These are phyloP conservation scores for Platalea minor DNA, from an alignment of 2,797 vertebrate species.

Conservation along the genomic window DNA sequence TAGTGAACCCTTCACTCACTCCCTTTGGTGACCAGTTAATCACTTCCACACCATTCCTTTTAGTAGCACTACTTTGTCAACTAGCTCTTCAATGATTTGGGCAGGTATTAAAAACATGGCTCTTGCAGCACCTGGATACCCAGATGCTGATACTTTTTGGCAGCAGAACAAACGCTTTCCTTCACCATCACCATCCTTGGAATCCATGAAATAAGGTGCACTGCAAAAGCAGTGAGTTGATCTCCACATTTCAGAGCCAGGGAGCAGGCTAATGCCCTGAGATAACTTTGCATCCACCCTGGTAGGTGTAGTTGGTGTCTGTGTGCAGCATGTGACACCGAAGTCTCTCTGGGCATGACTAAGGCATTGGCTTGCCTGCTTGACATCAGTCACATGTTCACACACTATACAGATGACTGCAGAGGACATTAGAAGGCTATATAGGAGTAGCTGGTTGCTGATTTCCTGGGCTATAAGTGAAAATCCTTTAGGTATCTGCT, in stretches of 20 bases:
- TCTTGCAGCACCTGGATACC: not conserved
- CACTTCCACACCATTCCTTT: not conserved
- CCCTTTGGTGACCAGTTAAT: not conserved
- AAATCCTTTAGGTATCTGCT: not conserved
- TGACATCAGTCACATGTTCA: not conserved
- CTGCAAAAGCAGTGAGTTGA: not conserved
- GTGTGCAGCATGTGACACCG: fast-evolving
- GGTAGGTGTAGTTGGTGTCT: not conserved
- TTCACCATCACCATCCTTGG: not conserved
- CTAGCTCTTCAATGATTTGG: not conserved
- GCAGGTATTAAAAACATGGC: not conserved
- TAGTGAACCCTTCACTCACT: not conserved
- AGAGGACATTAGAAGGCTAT: not conserved
- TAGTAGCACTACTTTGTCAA: not conserved
- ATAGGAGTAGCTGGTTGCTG: not conserved
- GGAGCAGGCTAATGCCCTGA: not conserved
- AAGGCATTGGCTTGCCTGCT: not conserved
- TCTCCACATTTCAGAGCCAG: not conserved
- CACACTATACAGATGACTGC: not conserved
- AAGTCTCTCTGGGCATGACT: not conserved
- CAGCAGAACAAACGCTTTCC: not conserved
- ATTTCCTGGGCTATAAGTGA: not conserved
- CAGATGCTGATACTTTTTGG: not conserved
- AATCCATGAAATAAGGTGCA: not conserved
- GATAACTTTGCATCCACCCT: not conserved